Evolutionary conservation across 2,888 invertebrate species (phyloP).

Genomic region (Cheilosia urbana): DNA sequence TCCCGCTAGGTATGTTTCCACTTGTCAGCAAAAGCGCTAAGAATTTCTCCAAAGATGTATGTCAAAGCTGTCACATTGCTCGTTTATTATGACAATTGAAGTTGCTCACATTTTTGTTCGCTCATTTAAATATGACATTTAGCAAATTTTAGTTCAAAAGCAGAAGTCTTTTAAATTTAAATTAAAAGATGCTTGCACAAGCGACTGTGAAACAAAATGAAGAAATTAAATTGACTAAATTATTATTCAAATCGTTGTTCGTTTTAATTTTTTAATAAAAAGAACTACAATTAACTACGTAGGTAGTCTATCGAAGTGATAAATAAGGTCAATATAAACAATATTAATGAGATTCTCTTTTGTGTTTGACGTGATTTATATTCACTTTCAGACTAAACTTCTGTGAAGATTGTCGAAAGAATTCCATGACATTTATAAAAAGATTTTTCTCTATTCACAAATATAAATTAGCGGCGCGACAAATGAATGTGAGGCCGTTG

Average conservation of each 20-base stretch:
- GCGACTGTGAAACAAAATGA: not conserved
- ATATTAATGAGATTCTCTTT: slow-evolving; percentile 7
- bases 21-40: too few species aligned
- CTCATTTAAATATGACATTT: too few species aligned
- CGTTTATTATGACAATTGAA: too few species aligned
- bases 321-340: slow-evolving; percentile 25
- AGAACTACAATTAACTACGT: not conserved
- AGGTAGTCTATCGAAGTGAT: slow-evolving; percentile 7
- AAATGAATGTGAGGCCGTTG: slow-evolving; percentile 28
- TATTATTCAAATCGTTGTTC: not conserved
- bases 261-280: slow-evolving; percentile 6
- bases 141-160: too few species aligned
- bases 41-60: too few species aligned
- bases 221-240: not conserved
- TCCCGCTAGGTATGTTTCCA: too few species aligned
- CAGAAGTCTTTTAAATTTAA: not conserved
- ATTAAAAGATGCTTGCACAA: not conserved
- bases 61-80: too few species aligned
- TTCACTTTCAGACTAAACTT: slow-evolving; percentile 9
- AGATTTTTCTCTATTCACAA: slow-evolving; percentile 5
- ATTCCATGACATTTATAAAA: slow-evolving; percentile 19
- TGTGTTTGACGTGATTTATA: slow-evolving; percentile 1
- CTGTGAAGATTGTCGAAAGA: not conserved
- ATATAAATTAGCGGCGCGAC: slow-evolving; percentile 24
- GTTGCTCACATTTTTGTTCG: too few species aligned